phyloP scores from a whole-genome alignment of 2,888 invertebrate species.

The Aporophyla lueneburgensis region DNA sequence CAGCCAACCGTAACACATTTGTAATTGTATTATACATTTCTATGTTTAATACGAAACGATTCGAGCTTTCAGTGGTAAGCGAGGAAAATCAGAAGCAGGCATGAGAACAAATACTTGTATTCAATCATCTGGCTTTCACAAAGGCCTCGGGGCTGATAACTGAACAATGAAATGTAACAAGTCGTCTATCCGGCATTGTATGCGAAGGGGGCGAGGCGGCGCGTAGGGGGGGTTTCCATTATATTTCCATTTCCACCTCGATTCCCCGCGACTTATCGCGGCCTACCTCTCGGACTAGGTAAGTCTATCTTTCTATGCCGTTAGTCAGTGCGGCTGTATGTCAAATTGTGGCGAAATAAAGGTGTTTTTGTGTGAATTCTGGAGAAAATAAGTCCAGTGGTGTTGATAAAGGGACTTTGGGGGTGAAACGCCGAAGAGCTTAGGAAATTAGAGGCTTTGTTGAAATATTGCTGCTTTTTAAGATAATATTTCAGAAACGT shows the following conservation, averaged over 20 bases:
- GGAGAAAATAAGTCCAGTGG: conserved; percentile 56
- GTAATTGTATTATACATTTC: conserved; percentile 79
- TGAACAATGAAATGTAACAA: conserved; percentile 91
- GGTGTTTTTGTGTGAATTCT: conserved; percentile 72
- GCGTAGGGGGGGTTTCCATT: conserved; percentile 84
- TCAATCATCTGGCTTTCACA: conserved; percentile 90
- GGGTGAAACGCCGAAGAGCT: conserved; percentile 5
- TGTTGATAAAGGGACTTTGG: conserved; percentile 45
- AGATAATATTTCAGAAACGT: neutral
- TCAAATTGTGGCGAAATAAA: conserved; percentile 76
- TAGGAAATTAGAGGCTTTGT: conserved; percentile 23
- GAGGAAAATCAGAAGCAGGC: conserved; percentile 88
- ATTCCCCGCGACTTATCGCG: conserved; percentile 89
- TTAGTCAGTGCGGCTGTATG: conserved; percentile 85
- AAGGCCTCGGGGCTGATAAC: conserved; percentile 89
- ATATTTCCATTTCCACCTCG: conserved; percentile 91
- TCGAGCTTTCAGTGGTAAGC: conserved; percentile 85
- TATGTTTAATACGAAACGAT: conserved; percentile 82
- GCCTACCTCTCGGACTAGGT: conserved; percentile 88
- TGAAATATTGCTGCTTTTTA: conserved; percentile 2
- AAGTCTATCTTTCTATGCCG: conserved; percentile 90
- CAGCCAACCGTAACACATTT: conserved; percentile 76
- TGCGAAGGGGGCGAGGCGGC: conserved; percentile 73
- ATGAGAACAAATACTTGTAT: conserved; percentile 90
- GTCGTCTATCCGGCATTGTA: conserved; percentile 90